Percentiles rank a stretch among this genome's conserved stretches.
phyloP scores from a whole-genome alignment of 2,888 invertebrate species.

The Drosophila testacea region DNA sequence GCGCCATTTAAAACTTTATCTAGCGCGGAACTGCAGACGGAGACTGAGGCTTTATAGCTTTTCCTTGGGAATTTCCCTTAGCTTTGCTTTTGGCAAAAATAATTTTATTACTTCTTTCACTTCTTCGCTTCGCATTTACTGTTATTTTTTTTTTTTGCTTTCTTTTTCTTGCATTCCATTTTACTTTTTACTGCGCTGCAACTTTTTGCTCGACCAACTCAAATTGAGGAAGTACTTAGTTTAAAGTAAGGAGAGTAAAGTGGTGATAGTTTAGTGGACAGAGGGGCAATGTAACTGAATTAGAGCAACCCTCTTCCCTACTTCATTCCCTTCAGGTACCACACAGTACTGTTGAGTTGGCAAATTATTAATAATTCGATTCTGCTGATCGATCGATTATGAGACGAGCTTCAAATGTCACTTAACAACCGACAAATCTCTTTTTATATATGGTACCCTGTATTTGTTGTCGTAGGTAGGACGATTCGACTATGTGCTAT shows the following conservation, averaged over 20 bases:
- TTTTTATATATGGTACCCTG: background rate
- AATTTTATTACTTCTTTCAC: slow-evolving; percentile 80
- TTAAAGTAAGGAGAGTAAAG: background rate
- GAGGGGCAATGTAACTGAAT: background rate
- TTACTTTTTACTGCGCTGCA: slow-evolving; percentile 20
- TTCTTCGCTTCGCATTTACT: slow-evolving; percentile 37
- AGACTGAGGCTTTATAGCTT: slow-evolving; percentile 58
- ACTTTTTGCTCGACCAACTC: slow-evolving; percentile 32
- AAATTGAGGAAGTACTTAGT: slow-evolving; percentile 21
- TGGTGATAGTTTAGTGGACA: too few relatives aligned
- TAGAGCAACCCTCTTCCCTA: background rate
- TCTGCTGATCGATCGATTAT: slow-evolving; percentile 39
- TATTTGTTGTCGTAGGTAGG: too few relatives aligned
- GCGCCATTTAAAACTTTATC: slow-evolving; percentile 79
- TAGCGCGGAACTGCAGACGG: slow-evolving; percentile 49
- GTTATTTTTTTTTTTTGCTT: slow-evolving; percentile 16
- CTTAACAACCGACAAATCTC: background rate
- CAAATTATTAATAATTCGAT: slow-evolving; percentile 44
- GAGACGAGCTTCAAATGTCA: background rate
- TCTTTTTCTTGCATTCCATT: background rate
- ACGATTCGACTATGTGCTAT: background rate
- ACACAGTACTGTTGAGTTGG: slow-evolving; percentile 19
- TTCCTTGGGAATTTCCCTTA: slow-evolving; percentile 44
- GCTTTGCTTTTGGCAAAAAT: slow-evolving; percentile 68
- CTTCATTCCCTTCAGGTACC: background rate